phyloP scores from a whole-genome alignment of 2,113 vertebrate species.

The Erpornis zantholeuca region DNA sequence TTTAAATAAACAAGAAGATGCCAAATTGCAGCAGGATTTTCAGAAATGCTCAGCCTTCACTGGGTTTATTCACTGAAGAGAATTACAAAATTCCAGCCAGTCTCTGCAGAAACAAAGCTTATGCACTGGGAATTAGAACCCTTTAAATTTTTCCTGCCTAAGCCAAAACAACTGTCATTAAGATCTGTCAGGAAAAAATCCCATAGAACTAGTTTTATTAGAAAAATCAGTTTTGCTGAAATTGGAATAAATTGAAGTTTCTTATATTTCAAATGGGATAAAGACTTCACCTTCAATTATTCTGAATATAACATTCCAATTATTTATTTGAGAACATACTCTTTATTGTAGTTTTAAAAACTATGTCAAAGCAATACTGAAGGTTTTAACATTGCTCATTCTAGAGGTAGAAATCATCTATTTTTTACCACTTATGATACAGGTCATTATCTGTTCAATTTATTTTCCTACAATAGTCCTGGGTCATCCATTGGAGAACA shows the following conservation, averaged over 20 bases:
- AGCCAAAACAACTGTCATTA: not conserved
- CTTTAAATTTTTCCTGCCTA: not conserved
- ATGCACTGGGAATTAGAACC: not conserved
- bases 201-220: not conserved
- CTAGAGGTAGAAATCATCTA: not conserved
- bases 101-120: not conserved
- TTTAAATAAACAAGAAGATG: not conserved
- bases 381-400: not conserved
- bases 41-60: not conserved
- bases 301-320: not conserved
- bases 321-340: not conserved
- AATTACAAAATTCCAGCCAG: not conserved
- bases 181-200: not conserved
- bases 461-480: not conserved
- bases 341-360: not conserved
- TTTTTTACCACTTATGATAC: not conserved
- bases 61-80: not conserved
- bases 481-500: not conserved
- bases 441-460: not conserved
- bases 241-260: not conserved
- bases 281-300: not conserved
- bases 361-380: not conserved
- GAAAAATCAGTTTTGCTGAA: not conserved
- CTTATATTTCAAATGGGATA: not conserved
- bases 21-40: not conserved